phyloP scores from a whole-genome alignment of 1,140 invertebrate species.

The Pseudomyrmex pallidus region DNA sequence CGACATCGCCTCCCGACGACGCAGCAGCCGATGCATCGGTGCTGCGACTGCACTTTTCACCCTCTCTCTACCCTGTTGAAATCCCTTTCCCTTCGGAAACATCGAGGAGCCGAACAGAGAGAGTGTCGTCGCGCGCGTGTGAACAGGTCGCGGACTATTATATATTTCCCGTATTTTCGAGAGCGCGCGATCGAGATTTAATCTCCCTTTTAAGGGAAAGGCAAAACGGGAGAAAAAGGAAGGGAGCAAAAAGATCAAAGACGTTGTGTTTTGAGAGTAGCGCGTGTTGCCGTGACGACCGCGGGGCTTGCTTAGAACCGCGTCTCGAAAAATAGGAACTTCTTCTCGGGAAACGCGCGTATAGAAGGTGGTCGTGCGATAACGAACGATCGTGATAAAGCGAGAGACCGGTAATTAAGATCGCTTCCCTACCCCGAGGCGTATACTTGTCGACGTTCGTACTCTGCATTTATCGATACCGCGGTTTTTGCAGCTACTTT shows the following conservation, averaged over 20 bases:
- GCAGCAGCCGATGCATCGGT: slow-evolving; percentile 56
- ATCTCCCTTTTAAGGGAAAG: background rate
- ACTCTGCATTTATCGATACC: slow-evolving; percentile 28
- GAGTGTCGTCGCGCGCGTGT: background rate
- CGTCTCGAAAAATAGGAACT: background rate
- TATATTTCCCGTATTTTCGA: too few relatives aligned
- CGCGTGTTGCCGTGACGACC: slow-evolving; percentile 1
- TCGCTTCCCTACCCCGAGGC: slow-evolving; percentile 42
- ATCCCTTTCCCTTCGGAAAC: slow-evolving; percentile 61
- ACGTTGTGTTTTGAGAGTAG: slow-evolving; percentile 38
- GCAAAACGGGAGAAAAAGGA: background rate
- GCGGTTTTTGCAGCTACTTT: slow-evolving; percentile 23
- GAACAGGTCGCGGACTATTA: too few relatives aligned
- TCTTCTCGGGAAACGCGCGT: background rate
- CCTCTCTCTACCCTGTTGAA: slow-evolving; percentile 37
- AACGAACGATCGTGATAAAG: slow-evolving; percentile 56
- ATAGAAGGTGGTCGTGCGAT: background rate
- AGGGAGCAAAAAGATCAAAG: slow-evolving; percentile 61
- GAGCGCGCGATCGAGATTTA: too few relatives aligned
- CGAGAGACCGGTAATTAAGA: slow-evolving; percentile 56
- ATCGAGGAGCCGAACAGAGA: background rate
- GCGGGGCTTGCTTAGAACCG: slow-evolving; percentile 22
- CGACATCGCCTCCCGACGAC: slow-evolving; percentile 32
- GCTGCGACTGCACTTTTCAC: slow-evolving; percentile 67
- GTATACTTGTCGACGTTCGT: slow-evolving; percentile 43